Percentiles rank a stretch among this genome's conserved stretches.
phyloP scores from a whole-genome alignment of 1,140 invertebrate genomes.

The Lepidotrigona ventralis region DNA sequence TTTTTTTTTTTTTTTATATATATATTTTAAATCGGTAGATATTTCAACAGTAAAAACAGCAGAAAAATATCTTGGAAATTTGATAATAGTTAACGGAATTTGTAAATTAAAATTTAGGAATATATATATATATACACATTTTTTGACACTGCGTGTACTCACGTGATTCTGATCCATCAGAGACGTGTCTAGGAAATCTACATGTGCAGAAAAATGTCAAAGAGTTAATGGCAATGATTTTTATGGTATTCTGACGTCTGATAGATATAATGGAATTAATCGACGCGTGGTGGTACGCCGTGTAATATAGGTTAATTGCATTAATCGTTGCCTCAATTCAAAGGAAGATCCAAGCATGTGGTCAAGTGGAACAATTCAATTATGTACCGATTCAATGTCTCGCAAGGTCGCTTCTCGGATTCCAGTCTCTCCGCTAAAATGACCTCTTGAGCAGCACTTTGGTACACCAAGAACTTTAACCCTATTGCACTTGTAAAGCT shows the following conservation, averaged over 20 bases:
- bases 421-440: slow-evolving; percentile 30
- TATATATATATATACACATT: too few species aligned
- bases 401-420: slow-evolving; percentile 44
- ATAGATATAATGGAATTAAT: slow-evolving; percentile 33
- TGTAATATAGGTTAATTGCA: slow-evolving; percentile 62
- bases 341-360: slow-evolving; percentile 67
- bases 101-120: too few species aligned
- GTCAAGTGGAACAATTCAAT: slow-evolving; percentile 73
- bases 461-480: slow-evolving; percentile 4
- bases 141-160: too few species aligned
- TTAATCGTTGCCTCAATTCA: slow-evolving; percentile 65
- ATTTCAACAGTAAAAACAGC: too few species aligned
- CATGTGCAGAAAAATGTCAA: not conserved
- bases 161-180: not conserved
- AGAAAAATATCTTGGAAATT: too few species aligned
- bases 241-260: slow-evolving; percentile 15
- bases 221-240: slow-evolving; percentile 20
- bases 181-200: not conserved
- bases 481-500: not conserved
- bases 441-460: not conserved
- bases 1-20: too few species aligned
- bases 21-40: too few species aligned
- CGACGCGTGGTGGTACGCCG: slow-evolving; percentile 21
- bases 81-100: too few species aligned
- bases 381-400: slow-evolving; percentile 67